Evolutionary conservation across 2,888 invertebrate genomes (phyloP).

Genomic region (Leptinotarsa rubiginosa): DNA sequence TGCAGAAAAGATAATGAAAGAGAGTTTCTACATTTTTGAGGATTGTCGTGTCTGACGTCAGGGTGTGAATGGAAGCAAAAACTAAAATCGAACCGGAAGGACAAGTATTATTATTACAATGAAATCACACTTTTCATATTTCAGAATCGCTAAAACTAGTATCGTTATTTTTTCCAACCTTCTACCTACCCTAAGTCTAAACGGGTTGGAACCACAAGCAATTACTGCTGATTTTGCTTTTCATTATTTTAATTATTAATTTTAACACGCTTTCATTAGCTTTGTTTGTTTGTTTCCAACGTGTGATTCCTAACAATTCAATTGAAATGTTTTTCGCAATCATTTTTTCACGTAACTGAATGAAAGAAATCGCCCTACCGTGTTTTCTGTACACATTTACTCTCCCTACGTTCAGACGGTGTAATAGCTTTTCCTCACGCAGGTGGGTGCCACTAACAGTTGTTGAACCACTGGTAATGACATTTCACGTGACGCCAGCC

Average conservation of each 20-base stretch:
- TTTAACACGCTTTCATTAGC: too few relatives aligned
- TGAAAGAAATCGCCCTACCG: not conserved
- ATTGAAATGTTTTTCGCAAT: too few relatives aligned
- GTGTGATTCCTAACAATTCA: too few relatives aligned
- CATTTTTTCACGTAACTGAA: not conserved
- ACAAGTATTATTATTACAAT: too few relatives aligned
- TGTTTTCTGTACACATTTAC: not conserved
- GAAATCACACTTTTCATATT: too few relatives aligned
- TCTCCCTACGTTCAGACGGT: not conserved
- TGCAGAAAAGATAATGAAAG: not conserved
- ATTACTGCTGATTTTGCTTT: too few relatives aligned
- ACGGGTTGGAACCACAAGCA: too few relatives aligned
- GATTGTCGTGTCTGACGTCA: not conserved
- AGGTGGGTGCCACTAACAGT: not conserved
- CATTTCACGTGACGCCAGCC: not conserved
- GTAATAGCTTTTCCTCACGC: conserved; percentile 14
- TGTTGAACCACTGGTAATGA: conserved; percentile 13
- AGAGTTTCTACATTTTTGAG: conserved; percentile 1
- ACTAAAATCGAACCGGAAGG: not conserved
- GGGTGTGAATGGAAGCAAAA: not conserved
- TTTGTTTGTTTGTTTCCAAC: too few relatives aligned
- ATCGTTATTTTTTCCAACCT: too few relatives aligned
- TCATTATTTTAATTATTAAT: too few relatives aligned
- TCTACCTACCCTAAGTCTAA: too few relatives aligned
- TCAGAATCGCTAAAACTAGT: too few relatives aligned